phyloP scores from a whole-genome alignment of 2,797 vertebrate genomes.

The Simalia tracyae region DNA sequence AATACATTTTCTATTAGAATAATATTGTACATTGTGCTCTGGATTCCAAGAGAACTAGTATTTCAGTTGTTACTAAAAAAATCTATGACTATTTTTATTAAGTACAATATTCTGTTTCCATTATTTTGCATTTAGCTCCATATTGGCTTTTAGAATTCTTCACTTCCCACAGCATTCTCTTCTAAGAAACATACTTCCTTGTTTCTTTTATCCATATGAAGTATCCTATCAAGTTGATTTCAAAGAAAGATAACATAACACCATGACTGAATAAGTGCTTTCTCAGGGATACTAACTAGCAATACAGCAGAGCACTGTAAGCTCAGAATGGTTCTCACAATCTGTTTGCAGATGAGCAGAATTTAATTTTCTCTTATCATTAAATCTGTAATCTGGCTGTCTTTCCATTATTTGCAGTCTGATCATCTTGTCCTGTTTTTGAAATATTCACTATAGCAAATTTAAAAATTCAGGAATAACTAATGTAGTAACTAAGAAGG shows the following conservation, averaged over 20 bases:
- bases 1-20: conserved; percentile 1
- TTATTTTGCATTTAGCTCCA: neutral
- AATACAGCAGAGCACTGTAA: neutral
- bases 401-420: neutral
- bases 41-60: neutral
- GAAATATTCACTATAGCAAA: neutral
- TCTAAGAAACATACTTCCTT: neutral
- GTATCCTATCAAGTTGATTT: neutral
- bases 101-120: neutral
- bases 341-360: neutral
- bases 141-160: neutral
- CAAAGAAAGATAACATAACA: neutral
- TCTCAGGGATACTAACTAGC: neutral
- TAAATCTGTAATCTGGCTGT: neutral
- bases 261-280: neutral
- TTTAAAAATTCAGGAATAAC: neutral
- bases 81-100: neutral
- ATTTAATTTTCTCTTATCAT: neutral
- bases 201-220: neutral
- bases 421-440: neutral
- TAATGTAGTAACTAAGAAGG: neutral
- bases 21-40: neutral
- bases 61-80: neutral
- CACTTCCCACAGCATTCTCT: neutral
- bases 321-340: neutral